A percentile compares a stretch with the other conserved stretches of the same genome.
Evolutionary conservation across 2,113 vertebrate species (phyloP).

Genomic region (Monopterus albus): DNA sequence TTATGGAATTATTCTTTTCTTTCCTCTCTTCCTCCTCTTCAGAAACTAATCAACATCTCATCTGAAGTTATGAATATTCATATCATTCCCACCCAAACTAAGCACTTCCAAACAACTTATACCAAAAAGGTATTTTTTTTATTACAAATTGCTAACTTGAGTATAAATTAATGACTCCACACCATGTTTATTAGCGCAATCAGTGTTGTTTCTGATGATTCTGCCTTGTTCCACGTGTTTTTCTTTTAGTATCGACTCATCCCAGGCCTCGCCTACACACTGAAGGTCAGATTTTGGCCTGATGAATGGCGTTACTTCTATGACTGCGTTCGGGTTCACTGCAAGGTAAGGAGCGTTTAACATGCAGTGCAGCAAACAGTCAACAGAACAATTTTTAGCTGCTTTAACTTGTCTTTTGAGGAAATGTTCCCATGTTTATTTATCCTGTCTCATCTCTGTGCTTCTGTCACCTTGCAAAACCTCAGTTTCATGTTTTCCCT

Average conservation of each 20-base stretch:
- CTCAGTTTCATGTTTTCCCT: constrained; percentile 11
- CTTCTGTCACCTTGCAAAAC: too few species aligned
- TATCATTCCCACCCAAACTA: constrained; percentile 90
- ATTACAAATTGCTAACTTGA: constrained; percentile 20
- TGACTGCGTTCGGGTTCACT: constrained; percentile 92
- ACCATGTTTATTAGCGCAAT: constrained; percentile 15
- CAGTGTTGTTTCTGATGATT: constrained; percentile 20
- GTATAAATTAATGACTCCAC: constrained; percentile 7
- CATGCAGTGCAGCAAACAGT: background rate
- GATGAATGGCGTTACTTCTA: constrained; percentile 95
- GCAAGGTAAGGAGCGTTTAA: constrained; percentile 81
- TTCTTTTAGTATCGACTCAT: constrained; percentile 85
- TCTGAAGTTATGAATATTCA: constrained; percentile 84
- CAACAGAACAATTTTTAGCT: background rate
- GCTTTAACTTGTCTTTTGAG: background rate
- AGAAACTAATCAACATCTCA: constrained; percentile 93
- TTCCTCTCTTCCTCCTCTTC: constrained; percentile 55
- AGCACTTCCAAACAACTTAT: constrained; percentile 90
- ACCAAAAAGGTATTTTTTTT: constrained; percentile 85
- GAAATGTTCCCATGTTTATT: background rate
- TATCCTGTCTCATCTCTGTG: constrained; percentile 3
- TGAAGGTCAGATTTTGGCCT: constrained; percentile 88
- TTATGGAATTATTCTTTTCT: constrained; percentile 17
- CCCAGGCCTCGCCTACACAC: constrained; percentile 87
- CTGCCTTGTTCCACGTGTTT: constrained; percentile 17